Evolutionary conservation across 2,113 vertebrate species (phyloP), one percentile per base, ranked within the genome.

Genomic region (Picathartes gymnocephalus): DNA sequence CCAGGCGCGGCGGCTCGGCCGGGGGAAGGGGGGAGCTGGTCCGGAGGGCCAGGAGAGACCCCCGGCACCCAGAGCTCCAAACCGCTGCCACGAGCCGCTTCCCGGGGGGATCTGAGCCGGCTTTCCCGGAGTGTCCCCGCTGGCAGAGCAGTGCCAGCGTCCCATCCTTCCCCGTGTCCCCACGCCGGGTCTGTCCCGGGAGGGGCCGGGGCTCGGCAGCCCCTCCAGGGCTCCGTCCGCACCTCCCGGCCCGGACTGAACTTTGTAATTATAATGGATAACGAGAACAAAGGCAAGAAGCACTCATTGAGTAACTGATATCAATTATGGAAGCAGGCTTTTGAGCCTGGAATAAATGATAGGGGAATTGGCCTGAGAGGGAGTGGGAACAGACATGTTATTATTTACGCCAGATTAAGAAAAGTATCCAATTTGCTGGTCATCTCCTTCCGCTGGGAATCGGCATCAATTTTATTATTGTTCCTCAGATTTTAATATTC

Each of bases 321-420:
- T 98, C 98, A 98, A 97, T 98, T 98, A 98, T 97, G 94, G 97
- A 98, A 97, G 93, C 97, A 96, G 82, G 97, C 97, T 98, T 98
- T 95, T 94, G 98, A 98, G 97, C 82, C 97, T 95, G 97, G 98
- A 98, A 98, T 98, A 98, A 98, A 98, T 97, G 98, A 98, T 98
- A 96, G 98, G 97, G 97, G 98, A 97, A 97, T 97, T 95, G 97
- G 97, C 98, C 97, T 95, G 94, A 94, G 97, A 98, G 98, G 96
- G 97, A 98, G 96, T 96, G 96, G 96, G 97, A 97, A 97, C 97
- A 97, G 97, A 92, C 97, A 95, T 97, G 98, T 98, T 98, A 98
- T 98, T 98, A 98, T 98, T 99, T 98, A 98, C 97, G 98, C 98
- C 98, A 98, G 98, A 99, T 99, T 98, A 98, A 98, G 97, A 96